phyloP scores from a whole-genome alignment of 2,113 vertebrate genomes.

The Anoura caudifer region DNA sequence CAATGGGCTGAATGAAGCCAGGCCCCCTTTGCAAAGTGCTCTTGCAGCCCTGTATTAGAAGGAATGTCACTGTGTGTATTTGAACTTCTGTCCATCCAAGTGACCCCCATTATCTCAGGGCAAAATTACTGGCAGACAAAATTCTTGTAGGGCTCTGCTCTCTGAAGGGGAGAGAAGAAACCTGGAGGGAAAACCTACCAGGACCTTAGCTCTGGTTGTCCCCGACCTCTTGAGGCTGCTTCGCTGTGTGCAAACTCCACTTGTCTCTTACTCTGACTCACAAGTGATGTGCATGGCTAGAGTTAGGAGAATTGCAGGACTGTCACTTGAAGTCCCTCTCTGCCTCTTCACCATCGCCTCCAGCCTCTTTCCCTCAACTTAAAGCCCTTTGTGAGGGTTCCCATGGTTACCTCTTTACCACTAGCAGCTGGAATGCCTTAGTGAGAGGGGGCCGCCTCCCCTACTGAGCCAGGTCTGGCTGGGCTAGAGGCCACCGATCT shows the following conservation, averaged over 20 bases:
- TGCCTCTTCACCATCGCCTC: background rate
- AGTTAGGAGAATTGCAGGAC: background rate
- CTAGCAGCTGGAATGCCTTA: conserved; percentile 30
- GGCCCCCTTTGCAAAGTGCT: background rate
- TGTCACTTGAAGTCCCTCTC: background rate
- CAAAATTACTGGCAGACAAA: background rate
- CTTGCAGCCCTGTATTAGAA: background rate
- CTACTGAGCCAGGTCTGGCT: background rate
- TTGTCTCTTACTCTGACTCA: background rate
- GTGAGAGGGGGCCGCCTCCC: conserved; percentile 34
- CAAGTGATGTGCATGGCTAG: background rate
- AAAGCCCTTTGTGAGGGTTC: conserved; percentile 60
- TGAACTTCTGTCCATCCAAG: background rate
- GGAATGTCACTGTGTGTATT: background rate
- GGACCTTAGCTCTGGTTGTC: background rate
- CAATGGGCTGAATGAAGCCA: background rate
- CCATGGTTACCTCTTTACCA: conserved; percentile 20
- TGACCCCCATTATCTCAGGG: background rate
- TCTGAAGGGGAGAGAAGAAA: background rate
- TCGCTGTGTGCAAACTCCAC: background rate
- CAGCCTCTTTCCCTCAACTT: conserved; percentile 25
- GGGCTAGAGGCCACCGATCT: background rate
- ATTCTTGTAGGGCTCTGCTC: background rate
- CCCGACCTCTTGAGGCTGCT: background rate
- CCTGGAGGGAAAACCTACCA: background rate